A percentile compares a stretch with the other conserved stretches of the same genome.
Evolutionary conservation across 1,140 invertebrate genomes (phyloP).

Genomic region (Danaus melanippus): DNA sequence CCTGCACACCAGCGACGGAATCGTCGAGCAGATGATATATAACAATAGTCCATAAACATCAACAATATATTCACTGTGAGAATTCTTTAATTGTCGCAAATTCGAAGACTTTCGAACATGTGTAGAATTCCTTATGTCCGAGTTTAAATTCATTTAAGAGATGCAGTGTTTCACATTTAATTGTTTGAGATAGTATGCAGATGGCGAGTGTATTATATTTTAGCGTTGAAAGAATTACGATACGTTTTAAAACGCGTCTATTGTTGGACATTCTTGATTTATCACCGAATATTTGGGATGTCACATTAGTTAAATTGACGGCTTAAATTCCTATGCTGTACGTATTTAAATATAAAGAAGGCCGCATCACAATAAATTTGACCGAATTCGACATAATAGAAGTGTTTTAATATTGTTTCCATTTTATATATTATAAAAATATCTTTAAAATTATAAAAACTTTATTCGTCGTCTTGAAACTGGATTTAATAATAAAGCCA

Average conservation of each 20-base stretch:
- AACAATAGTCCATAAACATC: not conserved
- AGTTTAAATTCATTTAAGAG: conserved; percentile 52
- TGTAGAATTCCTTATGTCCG: conserved; percentile 21
- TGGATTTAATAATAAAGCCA: too few relatives aligned
- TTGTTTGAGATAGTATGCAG: conserved; percentile 63
- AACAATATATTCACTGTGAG: not conserved
- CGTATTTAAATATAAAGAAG: too few relatives aligned
- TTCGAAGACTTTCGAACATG: conserved; percentile 17
- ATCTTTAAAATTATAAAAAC: too few relatives aligned
- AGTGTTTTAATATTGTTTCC: too few relatives aligned
- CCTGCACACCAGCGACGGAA: conserved; percentile 26
- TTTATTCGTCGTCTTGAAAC: too few relatives aligned
- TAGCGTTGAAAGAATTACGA: conserved; percentile 58
- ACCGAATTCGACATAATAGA: too few relatives aligned
- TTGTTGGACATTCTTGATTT: conserved; percentile 12
- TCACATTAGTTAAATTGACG: too few relatives aligned
- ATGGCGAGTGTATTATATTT: conserved; percentile 60
- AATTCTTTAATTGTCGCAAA: conserved; percentile 1
- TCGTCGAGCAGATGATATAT: not conserved
- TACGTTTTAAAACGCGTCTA: conserved; percentile 36
- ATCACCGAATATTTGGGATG: too few relatives aligned
- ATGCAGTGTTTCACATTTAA: conserved; percentile 44
- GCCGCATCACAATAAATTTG: too few relatives aligned
- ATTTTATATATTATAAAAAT: too few relatives aligned
- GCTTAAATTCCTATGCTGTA: too few relatives aligned